Evolutionary conservation across 1,140 invertebrate genomes (phyloP), one percentile per base, ranked within the genome.

Genomic region (Mercenaria mercenaria): DNA sequence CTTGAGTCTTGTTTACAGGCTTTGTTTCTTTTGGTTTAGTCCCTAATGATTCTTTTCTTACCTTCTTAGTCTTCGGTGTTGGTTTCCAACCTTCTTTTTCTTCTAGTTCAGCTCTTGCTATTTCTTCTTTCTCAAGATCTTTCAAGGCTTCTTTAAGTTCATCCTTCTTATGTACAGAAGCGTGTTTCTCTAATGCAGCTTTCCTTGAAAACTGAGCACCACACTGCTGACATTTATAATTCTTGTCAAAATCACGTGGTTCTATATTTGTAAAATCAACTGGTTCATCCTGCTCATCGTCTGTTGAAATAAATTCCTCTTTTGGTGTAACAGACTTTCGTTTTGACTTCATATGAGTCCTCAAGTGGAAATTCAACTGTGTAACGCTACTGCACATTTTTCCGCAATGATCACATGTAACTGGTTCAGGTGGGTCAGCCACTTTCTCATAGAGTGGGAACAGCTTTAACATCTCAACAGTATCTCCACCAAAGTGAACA

Each of bases 231-330:
- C 83, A 85, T 10, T 50, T 76, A 29, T 85, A 74, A 0, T 72
- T 32, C n/a, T 76, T 85, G n/a, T 85, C 83, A 26, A 56, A 56
- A 2, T 85, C 83, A 32, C 83, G 67, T 15, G 83, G 83, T 37
- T 85, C 83, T n/a, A 85, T 74, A 50, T 85, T 72, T 43, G 83
- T 56, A 26, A 85, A 74, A 85, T 85, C 83, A 37, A 76, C 43
- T n/a, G 37, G n/a, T 29, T 85, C 83, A 13, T 85, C 67, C 32
- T 85, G 39, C 23, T 84, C 59, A 4, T 85, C 67, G 34, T 50
- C 69, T 67, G 61, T 23, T 23, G 18, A 37, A 10, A 18, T n/a
- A 13, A 13, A n/a, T 37, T 37, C 43, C 76, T 32, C 50, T 72
- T 47, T 37, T 39, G n/a, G 6, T 47, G 34, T 47, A 0, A 23